Conservation (phyloP, 1,140 invertebrate genomes). For the Drosophila arawakana region DNA sequence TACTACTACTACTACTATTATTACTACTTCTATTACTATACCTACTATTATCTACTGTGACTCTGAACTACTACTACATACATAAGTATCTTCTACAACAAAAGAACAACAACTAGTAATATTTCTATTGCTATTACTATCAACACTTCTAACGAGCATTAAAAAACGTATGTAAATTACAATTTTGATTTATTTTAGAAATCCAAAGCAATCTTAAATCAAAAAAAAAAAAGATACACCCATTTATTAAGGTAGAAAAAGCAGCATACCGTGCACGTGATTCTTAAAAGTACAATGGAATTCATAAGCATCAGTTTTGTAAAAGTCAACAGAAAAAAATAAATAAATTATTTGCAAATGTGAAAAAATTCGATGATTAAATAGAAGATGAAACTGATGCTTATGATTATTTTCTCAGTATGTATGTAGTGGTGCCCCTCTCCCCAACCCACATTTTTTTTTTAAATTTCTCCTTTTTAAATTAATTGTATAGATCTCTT, state of each 20-base stretch:
- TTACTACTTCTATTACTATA: conserved; percentile 22
- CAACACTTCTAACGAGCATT: conserved; percentile 56
- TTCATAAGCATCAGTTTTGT: not conserved
- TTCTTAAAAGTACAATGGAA: not conserved
- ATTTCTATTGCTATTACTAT: conserved; percentile 47
- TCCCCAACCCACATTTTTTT: no score
- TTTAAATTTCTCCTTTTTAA: no score
- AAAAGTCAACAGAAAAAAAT: no score
- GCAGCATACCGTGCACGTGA: conserved; percentile 12
- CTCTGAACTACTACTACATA: conserved; percentile 30
- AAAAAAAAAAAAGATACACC: conserved; percentile 18
- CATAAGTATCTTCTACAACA: conserved; percentile 47
- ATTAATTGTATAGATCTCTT: no score
- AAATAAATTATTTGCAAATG: no score
- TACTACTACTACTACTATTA: conserved; percentile 16
- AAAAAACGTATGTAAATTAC: conserved; percentile 63
- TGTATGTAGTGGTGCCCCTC: no score
- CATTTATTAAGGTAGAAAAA: conserved; percentile 23
- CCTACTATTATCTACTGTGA: conserved; percentile 30
- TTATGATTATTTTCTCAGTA: no score
- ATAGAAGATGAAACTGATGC: no score
- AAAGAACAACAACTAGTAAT: conserved; percentile 21
- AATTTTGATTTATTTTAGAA: conserved; percentile 35
- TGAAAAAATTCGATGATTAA: no score
- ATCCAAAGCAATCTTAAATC: conserved; percentile 8